Conservation (phyloP, 2,888 invertebrate genomes). For the Epistrophe eligans region DNA sequence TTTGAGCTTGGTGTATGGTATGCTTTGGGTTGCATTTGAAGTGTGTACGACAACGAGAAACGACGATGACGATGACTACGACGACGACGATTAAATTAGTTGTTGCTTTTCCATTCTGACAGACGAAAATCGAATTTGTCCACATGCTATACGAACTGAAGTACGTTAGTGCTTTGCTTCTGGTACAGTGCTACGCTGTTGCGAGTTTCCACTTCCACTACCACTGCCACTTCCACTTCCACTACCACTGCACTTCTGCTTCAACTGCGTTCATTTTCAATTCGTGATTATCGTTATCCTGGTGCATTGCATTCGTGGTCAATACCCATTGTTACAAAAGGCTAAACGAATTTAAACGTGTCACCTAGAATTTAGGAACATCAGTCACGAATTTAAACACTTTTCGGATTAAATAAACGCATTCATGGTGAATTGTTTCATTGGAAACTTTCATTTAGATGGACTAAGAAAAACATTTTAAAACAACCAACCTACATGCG, state of each 20-base stretch:
- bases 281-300: conserved; percentile 67
- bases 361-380: conserved; percentile 53
- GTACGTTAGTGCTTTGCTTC: neutral
- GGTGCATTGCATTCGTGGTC: conserved; percentile 47
- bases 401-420: conserved; percentile 36
- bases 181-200: neutral
- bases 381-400: conserved; percentile 41
- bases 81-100: conserved; percentile 70
- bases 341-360: conserved; percentile 60
- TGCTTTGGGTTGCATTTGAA: conserved; percentile 60
- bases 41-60: conserved; percentile 34
- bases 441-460: neutral
- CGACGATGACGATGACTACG: neutral
- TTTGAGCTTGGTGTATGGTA: conserved; percentile 4
- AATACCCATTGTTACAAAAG: conserved; percentile 54
- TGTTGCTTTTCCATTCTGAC: conserved; percentile 71
- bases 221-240: neutral
- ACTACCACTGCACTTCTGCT: neutral
- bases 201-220: neutral
- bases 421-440: conserved; percentile 29
- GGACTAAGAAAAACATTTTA: neutral
- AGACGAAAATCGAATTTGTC: conserved; percentile 71
- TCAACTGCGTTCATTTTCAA: conserved; percentile 57
- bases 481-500: no score
- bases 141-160: conserved; percentile 46